Conservation (phyloP, 2,888 invertebrate genomes). For the Lagria hirta region DNA sequence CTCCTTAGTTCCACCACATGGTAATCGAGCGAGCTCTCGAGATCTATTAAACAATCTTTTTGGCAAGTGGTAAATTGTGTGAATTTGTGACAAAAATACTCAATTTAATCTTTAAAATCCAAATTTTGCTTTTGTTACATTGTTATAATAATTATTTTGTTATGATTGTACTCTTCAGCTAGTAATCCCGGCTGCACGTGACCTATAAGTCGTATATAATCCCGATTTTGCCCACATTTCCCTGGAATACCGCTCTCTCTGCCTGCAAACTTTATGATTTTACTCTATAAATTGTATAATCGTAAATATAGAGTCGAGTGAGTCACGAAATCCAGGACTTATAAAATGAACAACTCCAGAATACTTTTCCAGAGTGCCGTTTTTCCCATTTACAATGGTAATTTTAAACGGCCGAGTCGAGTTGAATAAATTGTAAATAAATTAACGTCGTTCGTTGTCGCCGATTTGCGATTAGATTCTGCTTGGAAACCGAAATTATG, state of each 20-base stretch:
- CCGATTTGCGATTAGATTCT: slow-evolving; percentile 9
- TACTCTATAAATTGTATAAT: slow-evolving; percentile 28
- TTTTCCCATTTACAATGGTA: slow-evolving; percentile 25
- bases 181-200: slow-evolving; percentile 35
- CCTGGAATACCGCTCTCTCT: slow-evolving; percentile 21
- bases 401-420: slow-evolving; percentile 17
- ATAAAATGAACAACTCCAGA: slow-evolving; percentile 13
- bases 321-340: slow-evolving; percentile 12
- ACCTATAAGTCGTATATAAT: slow-evolving; percentile 32
- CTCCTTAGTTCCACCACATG: too few species aligned
- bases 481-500: slow-evolving; percentile 1
- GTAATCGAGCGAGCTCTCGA: too few species aligned
- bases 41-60: too few species aligned
- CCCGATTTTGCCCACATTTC: slow-evolving; percentile 27
- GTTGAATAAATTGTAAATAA: slow-evolving; percentile 27
- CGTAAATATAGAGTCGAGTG: slow-evolving; percentile 11
- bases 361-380: slow-evolving; percentile 8
- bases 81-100: too few species aligned
- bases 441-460: slow-evolving; percentile 12
- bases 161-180: slow-evolving; percentile 32
- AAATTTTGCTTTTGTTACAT: too few species aligned
- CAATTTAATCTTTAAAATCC: too few species aligned
- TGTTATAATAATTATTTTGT: too few species aligned
- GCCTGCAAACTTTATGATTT: slow-evolving; percentile 33
- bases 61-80: too few species aligned